Percentiles rank a stretch among this genome's conserved stretches.
Conservation (phyloP, 2,797 vertebrate species). For the Mormyrops boulengeri region DNA sequence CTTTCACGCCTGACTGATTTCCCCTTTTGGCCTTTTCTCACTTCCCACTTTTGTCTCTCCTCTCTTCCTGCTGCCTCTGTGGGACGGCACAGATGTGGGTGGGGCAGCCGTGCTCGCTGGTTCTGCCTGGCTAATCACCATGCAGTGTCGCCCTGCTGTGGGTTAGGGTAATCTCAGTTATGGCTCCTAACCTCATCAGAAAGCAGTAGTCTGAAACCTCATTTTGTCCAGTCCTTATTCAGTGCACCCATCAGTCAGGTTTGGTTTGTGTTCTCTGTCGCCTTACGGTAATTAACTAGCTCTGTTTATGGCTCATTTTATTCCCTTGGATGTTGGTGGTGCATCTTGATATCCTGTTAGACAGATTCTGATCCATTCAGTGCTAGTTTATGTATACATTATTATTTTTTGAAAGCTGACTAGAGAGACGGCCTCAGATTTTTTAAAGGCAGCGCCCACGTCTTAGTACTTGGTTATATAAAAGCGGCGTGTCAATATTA, state of each 20-base stretch:
- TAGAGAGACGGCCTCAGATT: background rate
- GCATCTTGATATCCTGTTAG: background rate
- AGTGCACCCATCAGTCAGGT: background rate
- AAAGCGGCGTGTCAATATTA: background rate
- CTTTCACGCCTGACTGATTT: background rate
- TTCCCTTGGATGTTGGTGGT: background rate
- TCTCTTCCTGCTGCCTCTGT: conserved; percentile 8
- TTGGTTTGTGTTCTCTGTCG: background rate
- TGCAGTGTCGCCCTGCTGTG: background rate
- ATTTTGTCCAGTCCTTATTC: background rate
- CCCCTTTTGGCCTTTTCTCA: background rate
- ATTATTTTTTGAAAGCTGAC: background rate
- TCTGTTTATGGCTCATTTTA: background rate
- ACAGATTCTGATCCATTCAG: background rate
- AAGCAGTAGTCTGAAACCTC: background rate
- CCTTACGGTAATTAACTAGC: background rate
- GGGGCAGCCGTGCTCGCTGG: background rate
- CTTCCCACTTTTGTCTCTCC: background rate
- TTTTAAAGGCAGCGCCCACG: background rate
- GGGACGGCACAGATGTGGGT: conserved; percentile 10
- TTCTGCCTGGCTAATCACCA: background rate
- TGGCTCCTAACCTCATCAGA: background rate
- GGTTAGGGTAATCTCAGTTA: background rate
- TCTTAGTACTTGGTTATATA: background rate
- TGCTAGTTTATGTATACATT: background rate